Evolutionary conservation across 2,888 invertebrate genomes (phyloP).

Genomic region (Litoditis marina): DNA sequence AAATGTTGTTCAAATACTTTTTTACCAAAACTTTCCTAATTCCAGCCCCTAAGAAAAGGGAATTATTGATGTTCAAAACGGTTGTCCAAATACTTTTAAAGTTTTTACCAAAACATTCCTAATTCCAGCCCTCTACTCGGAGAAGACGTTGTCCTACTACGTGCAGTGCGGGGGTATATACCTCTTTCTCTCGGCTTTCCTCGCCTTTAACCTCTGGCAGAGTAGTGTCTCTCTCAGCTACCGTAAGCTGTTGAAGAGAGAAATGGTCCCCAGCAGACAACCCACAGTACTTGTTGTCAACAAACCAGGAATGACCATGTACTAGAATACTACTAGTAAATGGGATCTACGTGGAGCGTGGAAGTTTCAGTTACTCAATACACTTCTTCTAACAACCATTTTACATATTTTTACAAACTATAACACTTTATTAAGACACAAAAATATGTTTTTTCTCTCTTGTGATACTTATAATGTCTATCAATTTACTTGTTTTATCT

Average conservation of each 20-base stretch:
- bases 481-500: no score
- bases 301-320: no score
- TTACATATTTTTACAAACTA: no score
- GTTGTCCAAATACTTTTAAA: not conserved
- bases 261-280: slow-evolving; percentile 15
- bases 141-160: slow-evolving; percentile 53
- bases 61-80: slow-evolving; percentile 1
- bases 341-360: no score
- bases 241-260: slow-evolving; percentile 22
- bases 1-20: no score
- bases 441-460: no score
- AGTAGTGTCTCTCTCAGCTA: slow-evolving; percentile 47
- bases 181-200: slow-evolving; percentile 38
- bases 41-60: slow-evolving; percentile 4
- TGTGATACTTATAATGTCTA: no score
- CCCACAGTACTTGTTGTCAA: slow-evolving; percentile 42
- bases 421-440: no score
- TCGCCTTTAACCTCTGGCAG: slow-evolving; percentile 58
- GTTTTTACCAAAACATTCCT: not conserved
- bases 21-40: no score
- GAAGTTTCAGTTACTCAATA: no score
- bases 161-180: slow-evolving; percentile 45
- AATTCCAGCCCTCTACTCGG: slow-evolving; percentile 50
- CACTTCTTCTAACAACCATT: no score
- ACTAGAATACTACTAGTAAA: no score